Conservation (phyloP, 1,140 invertebrate genomes). For the Aphis gossypii region DNA sequence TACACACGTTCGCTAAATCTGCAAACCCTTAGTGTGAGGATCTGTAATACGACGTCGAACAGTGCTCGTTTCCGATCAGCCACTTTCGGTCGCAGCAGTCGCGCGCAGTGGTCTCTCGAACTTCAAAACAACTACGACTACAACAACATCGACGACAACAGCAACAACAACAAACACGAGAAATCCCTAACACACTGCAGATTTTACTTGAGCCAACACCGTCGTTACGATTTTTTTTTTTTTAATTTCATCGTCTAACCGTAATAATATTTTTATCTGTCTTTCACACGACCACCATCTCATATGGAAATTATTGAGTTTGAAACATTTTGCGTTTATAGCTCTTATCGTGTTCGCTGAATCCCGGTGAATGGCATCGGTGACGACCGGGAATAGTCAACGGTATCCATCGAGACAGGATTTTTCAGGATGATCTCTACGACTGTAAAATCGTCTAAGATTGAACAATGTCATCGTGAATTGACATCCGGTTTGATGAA, state of each 20-base stretch:
- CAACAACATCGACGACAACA: neutral
- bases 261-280: neutral
- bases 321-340: neutral
- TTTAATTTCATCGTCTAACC: neutral
- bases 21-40: slow-evolving; percentile 2
- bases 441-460: neutral
- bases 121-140: neutral
- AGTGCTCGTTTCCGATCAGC: neutral
- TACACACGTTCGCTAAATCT: neutral
- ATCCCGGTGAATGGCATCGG: slow-evolving; percentile 34
- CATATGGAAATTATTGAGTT: neutral
- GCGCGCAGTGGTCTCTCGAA: neutral
- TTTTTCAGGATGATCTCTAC: neutral
- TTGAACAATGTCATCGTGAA: neutral
- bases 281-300: neutral
- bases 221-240: neutral
- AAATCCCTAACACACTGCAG: neutral
- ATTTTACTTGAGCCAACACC: neutral
- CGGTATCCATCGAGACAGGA: slow-evolving; percentile 27
- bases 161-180: neutral
- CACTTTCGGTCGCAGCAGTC: neutral
- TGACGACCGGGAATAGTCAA: neutral
- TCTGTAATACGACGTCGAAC: neutral
- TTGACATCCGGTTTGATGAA: neutral
- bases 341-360: neutral